Base-by-base conservation (phyloP, 2,113 vertebrate species). In the Vulpes vulpes region DNA sequence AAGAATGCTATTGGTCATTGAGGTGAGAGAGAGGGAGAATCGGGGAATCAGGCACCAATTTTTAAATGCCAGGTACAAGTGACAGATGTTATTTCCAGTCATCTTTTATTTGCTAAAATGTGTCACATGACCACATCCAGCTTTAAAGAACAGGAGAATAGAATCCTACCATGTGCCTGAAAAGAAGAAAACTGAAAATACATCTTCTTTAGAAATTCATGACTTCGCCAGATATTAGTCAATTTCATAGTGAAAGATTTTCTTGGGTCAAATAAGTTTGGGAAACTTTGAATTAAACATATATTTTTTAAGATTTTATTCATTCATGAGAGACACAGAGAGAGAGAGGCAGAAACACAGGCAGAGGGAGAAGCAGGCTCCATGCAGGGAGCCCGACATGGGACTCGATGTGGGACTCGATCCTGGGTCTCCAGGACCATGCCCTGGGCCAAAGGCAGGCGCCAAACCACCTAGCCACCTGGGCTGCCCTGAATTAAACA, bases 91-190 rank as follows among this genome's bases (percentile, higher is more conserved):
- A 73, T 49, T 71, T 76, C 25, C 30, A 51, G 20, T 91, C 32
- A 69, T 27, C 49, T 88, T 86, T 91, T 96, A 91, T 74, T 69
- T 92, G 35, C 57, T n/a, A 87, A 74, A 83, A 81, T 87, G 51
- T 38, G 60, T 82, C 57, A 86, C 1, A 5, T 80, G 49, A 22
- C 23, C 57, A 62, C 73, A 20, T 17, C 15, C 8, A 53, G 62
- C 1, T 60, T 89, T 84, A 69, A 84, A 93, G 17, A 76, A 16
- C 16, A 53, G 23, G 59, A 23, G 80, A 84, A 69, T 67, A 96
- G 20, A 89, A 76, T 51, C 10, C 12, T 51, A 32, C 14, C 38
- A 53, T 78, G 53, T 76, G 22, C 30, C n/a, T 57, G 90, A 16
- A 81, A 91, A 57, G 35, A 88, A 8, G 35, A 74, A 49, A 49